Evolutionary conservation across 2,113 vertebrate species (phyloP).

Genomic region (Cichladusa arquata): DNA sequence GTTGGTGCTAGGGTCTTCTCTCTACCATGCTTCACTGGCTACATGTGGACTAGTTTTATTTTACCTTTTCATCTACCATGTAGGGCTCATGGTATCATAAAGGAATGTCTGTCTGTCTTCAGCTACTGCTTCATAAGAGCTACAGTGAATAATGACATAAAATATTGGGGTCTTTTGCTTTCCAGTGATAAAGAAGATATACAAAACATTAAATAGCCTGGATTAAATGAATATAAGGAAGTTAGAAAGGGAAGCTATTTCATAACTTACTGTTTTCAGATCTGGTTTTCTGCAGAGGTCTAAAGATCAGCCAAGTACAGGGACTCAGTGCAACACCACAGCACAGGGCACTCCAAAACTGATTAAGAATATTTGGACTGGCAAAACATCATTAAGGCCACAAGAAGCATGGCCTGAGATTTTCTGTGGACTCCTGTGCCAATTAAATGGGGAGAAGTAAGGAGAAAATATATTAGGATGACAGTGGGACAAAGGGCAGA

Average conservation of each 20-base stretch:
- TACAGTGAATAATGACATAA: background rate
- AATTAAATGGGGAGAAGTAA: background rate
- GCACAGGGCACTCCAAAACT: background rate
- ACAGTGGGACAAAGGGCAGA: fast-evolving
- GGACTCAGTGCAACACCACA: background rate
- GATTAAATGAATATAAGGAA: background rate
- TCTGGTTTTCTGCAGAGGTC: background rate
- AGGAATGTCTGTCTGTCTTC: background rate
- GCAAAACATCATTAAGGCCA: background rate
- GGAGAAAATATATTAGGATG: background rate
- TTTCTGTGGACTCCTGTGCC: background rate
- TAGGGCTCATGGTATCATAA: background rate
- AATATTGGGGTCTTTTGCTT: background rate
- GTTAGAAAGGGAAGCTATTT: background rate
- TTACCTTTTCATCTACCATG: background rate
- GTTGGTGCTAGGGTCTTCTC: background rate
- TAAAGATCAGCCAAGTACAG: background rate
- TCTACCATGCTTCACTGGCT: background rate
- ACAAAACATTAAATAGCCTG: background rate
- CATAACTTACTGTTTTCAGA: background rate
- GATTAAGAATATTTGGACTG: background rate
- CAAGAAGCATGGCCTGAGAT: background rate
- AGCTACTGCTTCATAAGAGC: background rate
- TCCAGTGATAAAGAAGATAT: background rate
- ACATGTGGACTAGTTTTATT: background rate